Evolutionary conservation across 1,140 invertebrate species (phyloP), one percentile per base, ranked within the genome.

Genomic region (Formica selysi): DNA sequence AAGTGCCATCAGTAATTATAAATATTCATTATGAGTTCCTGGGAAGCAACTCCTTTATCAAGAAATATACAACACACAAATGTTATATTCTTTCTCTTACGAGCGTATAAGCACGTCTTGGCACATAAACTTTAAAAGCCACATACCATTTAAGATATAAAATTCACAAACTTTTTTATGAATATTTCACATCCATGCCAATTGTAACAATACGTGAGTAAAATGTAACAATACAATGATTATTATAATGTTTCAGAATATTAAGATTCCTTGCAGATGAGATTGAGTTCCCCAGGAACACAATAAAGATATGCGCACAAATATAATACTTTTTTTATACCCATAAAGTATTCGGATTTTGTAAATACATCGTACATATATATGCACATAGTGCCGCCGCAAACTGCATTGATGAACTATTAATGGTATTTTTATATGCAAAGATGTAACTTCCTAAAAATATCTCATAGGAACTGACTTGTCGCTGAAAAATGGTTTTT

Each of bases 401-500:
- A 61, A 74, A 54, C 26, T 61, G 68, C 51, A 22, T 48, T 62
- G 76, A 87, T 57, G 44, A 85, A 36, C 36, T 78, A 80, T 81
- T 71, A 84, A 61, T 65, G 78, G 36, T 78, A 90, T 84, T 85
- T 51, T 88, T 85, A 85, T 51, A 51, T 86, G 85, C 65, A 68
- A 90, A 80, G 86, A 88, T 86, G 87, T 87, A 79, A 89, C 76
- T 76, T 88, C 76, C 48, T 89, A 91, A 89, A 91, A 89, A 85
- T 88, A 88, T 85, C 54, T 89, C 67, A 68, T 93, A 93, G 92
- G 91, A 93, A 93, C 92, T 93, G 88, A 92, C 87, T 86, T 87
- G 87, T 80, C 68, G 87, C 70, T 89, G 85, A 90, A 91, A 65
- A 90, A 87, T 90, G 86, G 80, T 87, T 88, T 41, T 85, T 62